Conservation (phyloP, 2,113 vertebrate genomes). For the Myotis davidii region DNA sequence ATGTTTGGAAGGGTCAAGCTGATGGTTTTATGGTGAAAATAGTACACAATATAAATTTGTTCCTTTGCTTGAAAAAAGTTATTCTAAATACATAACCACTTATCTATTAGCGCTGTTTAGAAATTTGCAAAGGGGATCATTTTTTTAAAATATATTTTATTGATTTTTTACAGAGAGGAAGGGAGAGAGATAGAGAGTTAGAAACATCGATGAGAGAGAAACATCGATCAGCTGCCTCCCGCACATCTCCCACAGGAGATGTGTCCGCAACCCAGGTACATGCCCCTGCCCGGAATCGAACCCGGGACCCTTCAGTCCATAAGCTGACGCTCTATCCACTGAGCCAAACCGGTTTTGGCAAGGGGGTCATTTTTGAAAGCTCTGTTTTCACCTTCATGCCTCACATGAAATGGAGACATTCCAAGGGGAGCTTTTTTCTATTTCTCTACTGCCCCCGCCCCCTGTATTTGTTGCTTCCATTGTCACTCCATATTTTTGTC, state of each 20-base stretch:
- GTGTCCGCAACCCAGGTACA: too few species aligned
- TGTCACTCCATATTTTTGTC: background rate
- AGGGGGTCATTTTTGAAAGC: background rate
- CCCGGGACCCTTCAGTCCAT: too few species aligned
- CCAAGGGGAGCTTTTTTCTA: background rate
- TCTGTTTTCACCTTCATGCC: background rate
- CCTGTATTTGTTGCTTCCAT: background rate
- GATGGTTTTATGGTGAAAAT: background rate
- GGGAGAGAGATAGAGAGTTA: too few species aligned
- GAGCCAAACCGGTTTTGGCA: too few species aligned
- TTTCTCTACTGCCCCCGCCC: background rate
- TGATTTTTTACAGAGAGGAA: too few species aligned
- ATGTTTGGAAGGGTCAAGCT: background rate
- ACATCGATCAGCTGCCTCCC: too few species aligned
- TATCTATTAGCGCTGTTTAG: background rate
- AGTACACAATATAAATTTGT: background rate
- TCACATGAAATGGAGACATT: background rate
- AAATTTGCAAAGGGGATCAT: background rate
- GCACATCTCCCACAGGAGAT: too few species aligned
- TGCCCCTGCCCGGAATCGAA: too few species aligned
- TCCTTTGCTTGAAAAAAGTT: background rate
- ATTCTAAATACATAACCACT: background rate
- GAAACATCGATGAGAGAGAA: too few species aligned
- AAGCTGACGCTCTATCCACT: too few species aligned
- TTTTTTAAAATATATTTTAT: too few species aligned